phyloP scores from a whole-genome alignment of 2,113 vertebrate species.

The Redunca redunca region DNA sequence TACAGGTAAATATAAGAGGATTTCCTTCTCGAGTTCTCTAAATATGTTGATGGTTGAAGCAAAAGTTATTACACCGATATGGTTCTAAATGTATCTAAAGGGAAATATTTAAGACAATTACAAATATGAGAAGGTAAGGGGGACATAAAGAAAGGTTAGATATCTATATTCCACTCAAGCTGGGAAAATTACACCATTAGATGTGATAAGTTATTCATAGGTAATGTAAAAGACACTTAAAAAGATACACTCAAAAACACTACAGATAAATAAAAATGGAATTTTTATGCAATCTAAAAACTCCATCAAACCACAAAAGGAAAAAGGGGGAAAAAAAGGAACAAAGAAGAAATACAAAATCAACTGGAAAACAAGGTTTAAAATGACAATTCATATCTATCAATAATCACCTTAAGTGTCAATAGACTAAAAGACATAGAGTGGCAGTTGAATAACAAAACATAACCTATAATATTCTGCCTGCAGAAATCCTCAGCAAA shows the following conservation, averaged over 20 bases:
- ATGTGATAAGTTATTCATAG: not conserved
- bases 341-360: not conserved
- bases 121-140: not conserved
- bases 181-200: not conserved
- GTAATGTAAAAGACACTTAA: not conserved
- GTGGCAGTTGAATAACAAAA: not conserved
- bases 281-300: not conserved
- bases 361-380: not conserved
- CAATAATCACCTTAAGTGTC: not conserved
- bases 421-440: not conserved
- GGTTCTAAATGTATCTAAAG: not conserved
- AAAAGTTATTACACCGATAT: not conserved
- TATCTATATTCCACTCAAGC: not conserved
- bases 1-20: not conserved
- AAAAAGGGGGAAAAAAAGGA: not conserved
- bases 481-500: not conserved
- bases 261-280: not conserved
- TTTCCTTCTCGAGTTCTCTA: not conserved
- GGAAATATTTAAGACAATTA: not conserved
- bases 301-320: not conserved
- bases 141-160: not conserved
- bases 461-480: not conserved
- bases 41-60: not conserved
- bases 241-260: not conserved
- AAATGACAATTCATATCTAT: not conserved